These are phyloP conservation scores for Melanocharis versteri DNA, from an alignment of 2,113 vertebrate species.

Conservation along the genomic window DNA sequence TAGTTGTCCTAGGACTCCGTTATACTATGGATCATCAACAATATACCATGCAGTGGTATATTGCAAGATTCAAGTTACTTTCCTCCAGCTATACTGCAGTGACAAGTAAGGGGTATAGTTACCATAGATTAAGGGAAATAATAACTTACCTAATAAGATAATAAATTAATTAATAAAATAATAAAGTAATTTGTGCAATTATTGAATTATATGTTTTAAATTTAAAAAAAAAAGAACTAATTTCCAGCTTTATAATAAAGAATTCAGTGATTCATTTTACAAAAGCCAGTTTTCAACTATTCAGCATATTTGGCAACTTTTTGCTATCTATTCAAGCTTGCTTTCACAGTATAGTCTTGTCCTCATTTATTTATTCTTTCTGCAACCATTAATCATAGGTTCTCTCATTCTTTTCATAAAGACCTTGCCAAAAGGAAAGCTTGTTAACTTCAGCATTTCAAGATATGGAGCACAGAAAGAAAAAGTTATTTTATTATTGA, in stretches of 20 bases:
- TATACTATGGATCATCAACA: background rate
- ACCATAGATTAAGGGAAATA: background rate
- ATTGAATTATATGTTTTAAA: background rate
- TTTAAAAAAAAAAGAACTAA: background rate
- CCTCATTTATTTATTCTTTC: conserved; percentile 1
- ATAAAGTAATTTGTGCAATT: background rate
- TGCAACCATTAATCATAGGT: conserved; percentile 17
- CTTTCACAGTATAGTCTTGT: conserved; percentile 5
- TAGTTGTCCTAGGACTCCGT: background rate
- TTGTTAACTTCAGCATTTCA: background rate
- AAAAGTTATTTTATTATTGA: background rate
- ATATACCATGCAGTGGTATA: background rate
- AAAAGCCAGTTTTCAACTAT: background rate
- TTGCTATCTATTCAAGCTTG: background rate
- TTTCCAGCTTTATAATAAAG: background rate
- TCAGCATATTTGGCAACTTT: background rate
- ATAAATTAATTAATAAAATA: background rate
- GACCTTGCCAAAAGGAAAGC: background rate
- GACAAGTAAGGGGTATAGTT: background rate
- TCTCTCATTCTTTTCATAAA: background rate
- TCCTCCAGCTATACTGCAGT: background rate
- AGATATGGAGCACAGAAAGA: background rate
- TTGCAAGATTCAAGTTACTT: background rate
- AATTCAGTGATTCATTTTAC: background rate
- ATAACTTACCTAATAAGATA: background rate